These are phyloP conservation scores for Anthoscopus minutus DNA, from an alignment of 2,113 vertebrate species.

Conservation along the genomic window DNA sequence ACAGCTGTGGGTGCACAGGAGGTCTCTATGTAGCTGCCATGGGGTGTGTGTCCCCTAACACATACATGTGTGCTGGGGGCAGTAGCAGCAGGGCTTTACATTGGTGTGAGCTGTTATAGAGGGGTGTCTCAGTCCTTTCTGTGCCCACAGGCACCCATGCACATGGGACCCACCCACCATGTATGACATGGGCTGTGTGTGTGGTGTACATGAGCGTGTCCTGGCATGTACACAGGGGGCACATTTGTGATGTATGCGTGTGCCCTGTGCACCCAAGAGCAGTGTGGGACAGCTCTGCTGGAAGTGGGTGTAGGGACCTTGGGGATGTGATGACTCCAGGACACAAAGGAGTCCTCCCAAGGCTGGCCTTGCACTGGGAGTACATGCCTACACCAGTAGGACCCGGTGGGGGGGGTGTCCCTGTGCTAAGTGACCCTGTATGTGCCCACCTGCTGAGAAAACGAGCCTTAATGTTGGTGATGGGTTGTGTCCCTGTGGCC, in stretches of 20 bases:
- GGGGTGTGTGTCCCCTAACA: neutral
- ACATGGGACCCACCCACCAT: rapidly evolving
- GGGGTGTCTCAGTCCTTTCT: neutral
- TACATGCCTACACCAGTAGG: neutral
- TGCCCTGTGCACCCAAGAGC: neutral
- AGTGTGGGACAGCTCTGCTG: neutral
- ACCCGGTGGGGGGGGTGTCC: rapidly evolving
- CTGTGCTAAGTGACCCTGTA: neutral
- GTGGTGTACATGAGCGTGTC: neutral
- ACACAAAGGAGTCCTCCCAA: neutral
- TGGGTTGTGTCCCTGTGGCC: rapidly evolving
- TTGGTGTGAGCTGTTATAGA: neutral
- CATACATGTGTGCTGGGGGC: rapidly evolving
- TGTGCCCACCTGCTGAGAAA: neutral
- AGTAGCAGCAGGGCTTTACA: neutral
- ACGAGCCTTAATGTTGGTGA: neutral
- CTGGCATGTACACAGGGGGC: rapidly evolving
- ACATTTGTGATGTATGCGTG: rapidly evolving
- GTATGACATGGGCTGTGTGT: rapidly evolving
- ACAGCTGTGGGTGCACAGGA: neutral
- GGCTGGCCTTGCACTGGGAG: neutral
- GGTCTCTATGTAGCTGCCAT: neutral
- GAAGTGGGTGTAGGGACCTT: neutral
- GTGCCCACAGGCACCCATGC: rapidly evolving
- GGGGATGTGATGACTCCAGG: neutral